Evolutionary conservation across 2,888 invertebrate genomes (phyloP).

Genomic region (Acanthacorydalis orientalis): DNA sequence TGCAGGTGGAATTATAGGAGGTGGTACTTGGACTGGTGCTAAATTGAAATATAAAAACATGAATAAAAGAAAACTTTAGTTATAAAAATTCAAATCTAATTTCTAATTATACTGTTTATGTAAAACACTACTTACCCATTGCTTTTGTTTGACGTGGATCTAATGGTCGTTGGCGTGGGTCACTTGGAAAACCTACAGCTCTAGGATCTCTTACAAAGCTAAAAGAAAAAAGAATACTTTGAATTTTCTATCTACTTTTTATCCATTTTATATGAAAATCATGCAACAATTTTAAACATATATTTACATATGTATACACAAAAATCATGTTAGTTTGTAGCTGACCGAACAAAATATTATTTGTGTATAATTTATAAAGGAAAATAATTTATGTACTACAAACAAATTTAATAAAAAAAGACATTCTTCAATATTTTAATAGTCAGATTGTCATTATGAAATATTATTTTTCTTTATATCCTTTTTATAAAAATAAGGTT

Average conservation of each 20-base stretch:
- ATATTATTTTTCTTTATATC: too few species aligned
- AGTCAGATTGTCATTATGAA: too few species aligned
- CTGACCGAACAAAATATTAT: background rate
- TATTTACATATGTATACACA: background rate
- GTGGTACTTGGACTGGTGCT: constrained; percentile 16
- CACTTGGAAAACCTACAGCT: constrained; percentile 26
- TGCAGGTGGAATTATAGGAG: constrained; percentile 3
- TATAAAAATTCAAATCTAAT: constrained; percentile 1
- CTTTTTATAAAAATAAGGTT: too few species aligned
- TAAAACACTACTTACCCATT: constrained; percentile 20
- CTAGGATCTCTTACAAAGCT: constrained; percentile 27
- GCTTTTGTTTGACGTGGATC: constrained; percentile 49
- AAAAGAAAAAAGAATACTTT: constrained; percentile 5
- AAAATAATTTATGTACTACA: too few species aligned
- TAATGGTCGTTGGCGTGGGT: constrained; percentile 43
- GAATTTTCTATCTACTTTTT: background rate
- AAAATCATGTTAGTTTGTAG: background rate
- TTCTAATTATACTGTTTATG: background rate
- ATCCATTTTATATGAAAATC: background rate
- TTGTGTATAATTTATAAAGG: background rate
- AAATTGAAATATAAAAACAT: constrained; percentile 1
- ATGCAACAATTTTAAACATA: background rate
- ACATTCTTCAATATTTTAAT: too few species aligned
- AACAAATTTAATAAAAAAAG: too few species aligned
- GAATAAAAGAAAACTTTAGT: background rate